Evolutionary conservation across 2,797 vertebrate species (phyloP), one percentile per base, ranked within the genome.

Genomic region (Muscicapa comitata): DNA sequence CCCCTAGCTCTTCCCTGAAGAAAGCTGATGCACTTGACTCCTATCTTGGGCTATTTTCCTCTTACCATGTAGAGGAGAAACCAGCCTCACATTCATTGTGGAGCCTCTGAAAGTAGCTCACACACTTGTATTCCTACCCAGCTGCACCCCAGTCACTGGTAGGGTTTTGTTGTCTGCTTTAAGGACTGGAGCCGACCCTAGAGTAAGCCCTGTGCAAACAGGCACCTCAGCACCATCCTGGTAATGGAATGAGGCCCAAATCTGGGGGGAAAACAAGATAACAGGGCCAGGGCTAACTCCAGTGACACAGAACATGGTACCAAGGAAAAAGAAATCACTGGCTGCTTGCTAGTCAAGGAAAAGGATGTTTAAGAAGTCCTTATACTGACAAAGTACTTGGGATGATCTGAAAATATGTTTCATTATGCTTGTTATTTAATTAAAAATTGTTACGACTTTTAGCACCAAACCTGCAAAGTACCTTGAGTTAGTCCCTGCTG

Each of bases 401-500:
- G 14, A 15, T 38, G 16, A 20, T 53, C 35, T 62, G 31, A 72
- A 78, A 87, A 31, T 31, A 74, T 18, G 17, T 18, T 71, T 24
- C 59, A 81, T 68, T 68, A 62, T n/a, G n/a, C 13, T 63, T 63
- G 10, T 68, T 74, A 37, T 37, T 80, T 45, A 74, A 85, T 79
- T 55, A 58, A 87, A 80, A 81, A 68, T 31, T 47, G 20, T 67
- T 78, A 62, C 38, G 26, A 13, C 48, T 86, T 90, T 89, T 79
- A 83, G 62, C 42, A 81, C 45, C 29, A 65, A 88, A 90, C 58
- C 26, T 0, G 7, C 35, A 23, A 71, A 82, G 40, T 98, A 99
- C 99, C 99, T 99, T 96, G 99, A 99, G 53, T 99, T 99, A 84
- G 99, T 99, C 96, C 99, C 99, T 73, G 99, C 99, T 29, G 99